These are phyloP conservation scores for Cynopterus sphinx DNA, from an alignment of 2,797 vertebrate genomes.

Conservation along the genomic window DNA sequence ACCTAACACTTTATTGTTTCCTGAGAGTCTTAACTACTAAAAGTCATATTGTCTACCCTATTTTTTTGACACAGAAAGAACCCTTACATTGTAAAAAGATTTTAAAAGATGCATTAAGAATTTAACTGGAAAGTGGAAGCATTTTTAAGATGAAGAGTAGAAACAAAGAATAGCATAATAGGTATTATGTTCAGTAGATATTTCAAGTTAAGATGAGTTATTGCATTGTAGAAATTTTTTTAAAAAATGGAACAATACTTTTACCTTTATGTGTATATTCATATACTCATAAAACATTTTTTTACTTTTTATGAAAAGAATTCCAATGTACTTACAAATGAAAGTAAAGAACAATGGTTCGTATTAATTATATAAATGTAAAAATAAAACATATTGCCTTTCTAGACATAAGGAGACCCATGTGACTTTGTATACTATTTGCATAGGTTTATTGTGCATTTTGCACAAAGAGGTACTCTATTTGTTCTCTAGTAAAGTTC, in stretches of 20 bases:
- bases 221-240: constrained; percentile 36
- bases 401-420: constrained; percentile 29
- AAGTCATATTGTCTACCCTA: constrained; percentile 59
- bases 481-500: constrained; percentile 31
- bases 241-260: constrained; percentile 55
- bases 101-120: constrained; percentile 69
- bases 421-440: constrained; percentile 62
- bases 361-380: constrained; percentile 18
- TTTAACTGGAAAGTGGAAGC: constrained; percentile 66
- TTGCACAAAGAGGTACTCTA: constrained; percentile 43
- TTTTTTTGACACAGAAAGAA: constrained; percentile 44
- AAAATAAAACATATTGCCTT: constrained; percentile 39
- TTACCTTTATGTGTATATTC: constrained; percentile 69
- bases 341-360: constrained; percentile 61
- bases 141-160: constrained; percentile 66
- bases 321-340: constrained; percentile 57
- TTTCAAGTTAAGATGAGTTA: constrained; percentile 58
- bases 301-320: constrained; percentile 61
- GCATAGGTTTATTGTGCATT: constrained; percentile 18
- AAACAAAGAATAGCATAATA: constrained; percentile 62
- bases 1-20: constrained; percentile 37
- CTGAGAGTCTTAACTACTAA: constrained; percentile 43
- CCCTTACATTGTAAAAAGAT: constrained; percentile 49
- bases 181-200: constrained; percentile 36
- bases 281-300: constrained; percentile 66